Evolutionary conservation across 2,888 invertebrate species (phyloP).

Genomic region (Urechis unicinctus): DNA sequence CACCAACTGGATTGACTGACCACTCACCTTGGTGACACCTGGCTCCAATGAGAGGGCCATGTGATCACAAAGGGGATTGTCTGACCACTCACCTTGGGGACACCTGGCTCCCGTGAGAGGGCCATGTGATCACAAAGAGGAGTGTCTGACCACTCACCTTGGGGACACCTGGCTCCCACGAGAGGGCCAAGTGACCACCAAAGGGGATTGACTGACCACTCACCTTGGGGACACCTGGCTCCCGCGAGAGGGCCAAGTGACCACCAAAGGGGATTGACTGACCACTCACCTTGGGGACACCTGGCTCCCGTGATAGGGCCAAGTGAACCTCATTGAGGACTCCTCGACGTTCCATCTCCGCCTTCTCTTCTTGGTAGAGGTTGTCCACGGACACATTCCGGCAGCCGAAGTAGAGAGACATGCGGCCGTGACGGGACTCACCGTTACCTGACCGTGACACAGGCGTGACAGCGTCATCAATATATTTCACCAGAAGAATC

Average conservation of each 20-base stretch:
- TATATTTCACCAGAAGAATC: too few species aligned
- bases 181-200: too few species aligned
- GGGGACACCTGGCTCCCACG: too few species aligned
- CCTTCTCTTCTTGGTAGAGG: background rate
- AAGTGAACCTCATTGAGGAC: background rate
- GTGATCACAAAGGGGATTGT: background rate
- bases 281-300: background rate
- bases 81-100: too few species aligned
- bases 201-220: too few species aligned
- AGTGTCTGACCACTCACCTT: too few species aligned
- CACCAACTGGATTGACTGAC: too few species aligned
- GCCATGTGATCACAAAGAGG: too few species aligned
- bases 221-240: background rate
- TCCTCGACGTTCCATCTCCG: background rate
- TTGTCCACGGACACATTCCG: background rate
- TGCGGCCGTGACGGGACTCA: background rate
- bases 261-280: background rate
- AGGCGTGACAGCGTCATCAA: too few species aligned
- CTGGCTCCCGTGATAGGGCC: background rate
- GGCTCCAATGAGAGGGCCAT: background rate
- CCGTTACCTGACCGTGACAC: too few species aligned
- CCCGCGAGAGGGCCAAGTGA: background rate
- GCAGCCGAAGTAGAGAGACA: background rate
- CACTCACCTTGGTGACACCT: background rate
- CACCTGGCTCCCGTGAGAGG: too few species aligned